These are phyloP conservation scores for Mastomys natalensis DNA, from an alignment of 2,113 vertebrate species.

Conservation along the genomic window DNA sequence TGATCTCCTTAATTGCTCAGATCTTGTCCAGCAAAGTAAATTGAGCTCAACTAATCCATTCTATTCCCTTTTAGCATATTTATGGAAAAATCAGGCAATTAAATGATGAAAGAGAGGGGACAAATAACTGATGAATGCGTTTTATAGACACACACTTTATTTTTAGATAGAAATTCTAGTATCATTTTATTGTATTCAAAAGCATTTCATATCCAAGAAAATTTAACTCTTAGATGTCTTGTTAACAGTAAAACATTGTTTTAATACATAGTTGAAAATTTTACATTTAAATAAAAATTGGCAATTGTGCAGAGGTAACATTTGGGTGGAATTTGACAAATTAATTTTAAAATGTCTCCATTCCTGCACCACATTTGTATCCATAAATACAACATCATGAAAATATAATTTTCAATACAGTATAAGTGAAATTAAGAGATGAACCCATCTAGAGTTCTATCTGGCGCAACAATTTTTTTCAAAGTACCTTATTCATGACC, in stretches of 20 bases:
- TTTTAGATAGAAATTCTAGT: constrained; percentile 82
- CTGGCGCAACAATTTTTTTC: neutral
- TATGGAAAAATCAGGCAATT: constrained; percentile 85
- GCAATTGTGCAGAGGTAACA: neutral
- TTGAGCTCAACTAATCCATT: constrained; percentile 82
- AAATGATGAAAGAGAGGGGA: constrained; percentile 82
- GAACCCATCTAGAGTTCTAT: neutral
- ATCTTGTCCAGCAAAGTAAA: constrained; percentile 83
- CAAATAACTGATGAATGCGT: constrained; percentile 80
- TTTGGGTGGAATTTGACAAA: neutral
- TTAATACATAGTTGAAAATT: constrained; percentile 27
- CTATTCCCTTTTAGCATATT: constrained; percentile 81
- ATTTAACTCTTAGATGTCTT: constrained; percentile 65
- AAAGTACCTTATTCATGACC: neutral
- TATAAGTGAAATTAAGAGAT: constrained; percentile 9
- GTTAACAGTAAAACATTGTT: constrained; percentile 72
- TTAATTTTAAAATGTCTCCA: constrained; percentile 28
- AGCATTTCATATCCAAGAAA: constrained; percentile 71
- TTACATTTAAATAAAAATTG: constrained; percentile 40
- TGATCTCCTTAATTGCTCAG: constrained; percentile 84
- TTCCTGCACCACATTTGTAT: neutral
- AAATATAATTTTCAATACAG: constrained; percentile 10
- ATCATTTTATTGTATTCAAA: constrained; percentile 75
- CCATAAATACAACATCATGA: constrained; percentile 12
- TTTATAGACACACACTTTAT: constrained; percentile 80